Conservation (phyloP, 2,888 invertebrate species). For the Microctonus aethiopoides region DNA sequence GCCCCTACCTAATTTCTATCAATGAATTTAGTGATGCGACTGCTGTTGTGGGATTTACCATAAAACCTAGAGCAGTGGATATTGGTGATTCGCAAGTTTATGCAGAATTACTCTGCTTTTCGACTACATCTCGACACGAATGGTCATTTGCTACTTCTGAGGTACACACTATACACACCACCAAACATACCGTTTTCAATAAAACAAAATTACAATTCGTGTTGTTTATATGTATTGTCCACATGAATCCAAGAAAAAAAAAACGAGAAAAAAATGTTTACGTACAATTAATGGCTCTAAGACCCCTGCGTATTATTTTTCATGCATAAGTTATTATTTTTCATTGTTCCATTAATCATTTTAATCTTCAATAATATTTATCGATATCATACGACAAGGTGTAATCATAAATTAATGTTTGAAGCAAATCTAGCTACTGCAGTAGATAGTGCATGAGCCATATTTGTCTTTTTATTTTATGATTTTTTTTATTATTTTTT, state of each 20-base stretch:
- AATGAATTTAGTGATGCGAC: constrained; percentile 61
- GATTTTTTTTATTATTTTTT: constrained; percentile 21
- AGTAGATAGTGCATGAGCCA: constrained; percentile 50
- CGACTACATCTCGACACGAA: constrained; percentile 63
- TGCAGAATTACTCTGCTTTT: constrained; percentile 66
- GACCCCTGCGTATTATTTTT: constrained; percentile 1
- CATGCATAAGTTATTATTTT: background rate
- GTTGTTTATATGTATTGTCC: constrained; percentile 14
- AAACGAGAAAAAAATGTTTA: constrained; percentile 6
- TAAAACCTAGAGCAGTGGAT: constrained; percentile 64
- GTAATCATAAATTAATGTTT: background rate
- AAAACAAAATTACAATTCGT: constrained; percentile 19
- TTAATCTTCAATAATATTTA: background rate
- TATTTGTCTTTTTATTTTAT: constrained; percentile 11
- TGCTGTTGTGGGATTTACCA: constrained; percentile 64
- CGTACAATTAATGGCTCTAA: background rate
- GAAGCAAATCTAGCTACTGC: constrained; percentile 51
- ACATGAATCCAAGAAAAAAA: too few species aligned
- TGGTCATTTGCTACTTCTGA: constrained; percentile 62
- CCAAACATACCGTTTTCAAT: constrained; percentile 30
- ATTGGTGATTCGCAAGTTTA: constrained; percentile 65
- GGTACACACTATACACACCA: constrained; percentile 56
- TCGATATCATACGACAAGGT: background rate
- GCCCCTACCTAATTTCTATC: constrained; percentile 35
- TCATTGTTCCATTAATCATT: background rate